These are phyloP conservation scores for Theonella swinhoei DNA, from an alignment of 37 sponge, comb jelly and placozoan species.

Conservation along the genomic window DNA sequence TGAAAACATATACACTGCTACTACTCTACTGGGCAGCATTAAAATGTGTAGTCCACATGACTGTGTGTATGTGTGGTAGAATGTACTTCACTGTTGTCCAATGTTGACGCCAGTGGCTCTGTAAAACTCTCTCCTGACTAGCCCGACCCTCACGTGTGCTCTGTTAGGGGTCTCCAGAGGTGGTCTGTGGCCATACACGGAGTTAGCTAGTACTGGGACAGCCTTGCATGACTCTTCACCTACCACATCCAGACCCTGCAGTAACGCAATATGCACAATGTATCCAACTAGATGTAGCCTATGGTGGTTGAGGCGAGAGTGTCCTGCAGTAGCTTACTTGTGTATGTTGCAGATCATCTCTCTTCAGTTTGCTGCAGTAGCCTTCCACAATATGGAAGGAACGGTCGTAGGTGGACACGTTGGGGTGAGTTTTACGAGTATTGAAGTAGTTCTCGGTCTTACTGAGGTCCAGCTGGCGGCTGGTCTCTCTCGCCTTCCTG, in stretches of 20 bases:
- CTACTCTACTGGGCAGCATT: too few species aligned
- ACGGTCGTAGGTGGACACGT: conserved; percentile 41
- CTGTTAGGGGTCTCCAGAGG: conserved; percentile 67
- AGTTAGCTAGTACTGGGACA: conserved; percentile 85
- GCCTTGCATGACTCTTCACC: conserved; percentile 69
- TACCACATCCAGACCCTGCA: conserved; percentile 71
- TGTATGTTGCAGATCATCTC: conserved; percentile 91
- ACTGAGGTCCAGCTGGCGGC: neutral
- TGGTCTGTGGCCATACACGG: conserved; percentile 82
- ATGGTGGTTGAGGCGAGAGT: too few species aligned
- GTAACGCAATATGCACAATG: too few species aligned
- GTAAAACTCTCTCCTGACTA: conserved; percentile 92
- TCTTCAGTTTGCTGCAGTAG: conserved; percentile 81
- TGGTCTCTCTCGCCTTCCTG: neutral
- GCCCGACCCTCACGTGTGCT: conserved; percentile 77
- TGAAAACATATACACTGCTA: neutral
- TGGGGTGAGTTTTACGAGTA: conserved; percentile 32
- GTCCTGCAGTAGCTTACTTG: too few species aligned
- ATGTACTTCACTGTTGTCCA: neutral
- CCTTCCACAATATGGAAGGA: conserved; percentile 87
- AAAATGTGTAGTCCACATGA: neutral
- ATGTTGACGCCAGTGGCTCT: conserved; percentile 65
- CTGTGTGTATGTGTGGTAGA: too few species aligned
- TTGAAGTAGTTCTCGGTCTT: conserved; percentile 51
- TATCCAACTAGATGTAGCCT: too few species aligned